These are phyloP conservation scores for Drosophila pandora DNA, from an alignment of 1,140 invertebrate genomes.

Conservation along the genomic window DNA sequence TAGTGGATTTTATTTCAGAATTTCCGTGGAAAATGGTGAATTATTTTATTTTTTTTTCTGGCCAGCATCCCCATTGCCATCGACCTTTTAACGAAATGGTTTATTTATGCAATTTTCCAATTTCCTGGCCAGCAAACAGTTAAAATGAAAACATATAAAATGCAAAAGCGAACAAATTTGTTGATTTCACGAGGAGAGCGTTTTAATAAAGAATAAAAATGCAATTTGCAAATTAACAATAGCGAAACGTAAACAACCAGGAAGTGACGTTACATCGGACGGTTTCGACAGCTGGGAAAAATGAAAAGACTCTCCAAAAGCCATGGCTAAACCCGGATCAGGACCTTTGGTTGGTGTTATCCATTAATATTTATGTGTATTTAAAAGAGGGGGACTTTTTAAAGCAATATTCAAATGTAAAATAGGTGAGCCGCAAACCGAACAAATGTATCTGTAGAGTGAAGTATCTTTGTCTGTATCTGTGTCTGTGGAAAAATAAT, in stretches of 20 bases:
- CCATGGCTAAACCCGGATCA: background rate
- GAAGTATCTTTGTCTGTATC: background rate
- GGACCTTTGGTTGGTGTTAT: conserved; percentile 10
- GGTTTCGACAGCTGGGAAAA: background rate
- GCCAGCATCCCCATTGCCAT: background rate
- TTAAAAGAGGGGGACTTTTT: conserved; percentile 39
- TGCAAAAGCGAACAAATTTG: conserved; percentile 4
- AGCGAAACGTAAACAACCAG: conserved; percentile 51
- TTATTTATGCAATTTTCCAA: conserved; percentile 59
- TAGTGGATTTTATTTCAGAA: conserved; percentile 35
- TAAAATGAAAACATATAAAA: conserved; percentile 25
- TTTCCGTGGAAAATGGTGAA: conserved; percentile 28
- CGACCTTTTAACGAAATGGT: conserved; percentile 6
- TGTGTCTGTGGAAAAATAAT: conserved; percentile 31
- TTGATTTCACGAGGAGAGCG: conserved; percentile 1
- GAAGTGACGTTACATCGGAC: conserved; percentile 31
- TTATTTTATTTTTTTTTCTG: conserved; percentile 35
- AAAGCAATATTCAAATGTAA: conserved; percentile 62
- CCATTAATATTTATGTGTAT: conserved; percentile 42
- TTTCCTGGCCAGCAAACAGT: conserved; percentile 21
- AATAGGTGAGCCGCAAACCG: conserved; percentile 5
- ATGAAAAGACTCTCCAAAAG: conserved; percentile 4
- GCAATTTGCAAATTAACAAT: conserved; percentile 77
- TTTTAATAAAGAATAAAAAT: conserved; percentile 57
- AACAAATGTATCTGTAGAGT: conserved; percentile 26